phyloP scores from a whole-genome alignment of 2,888 invertebrate genomes.

The Caenorhabditis macrosperma region DNA sequence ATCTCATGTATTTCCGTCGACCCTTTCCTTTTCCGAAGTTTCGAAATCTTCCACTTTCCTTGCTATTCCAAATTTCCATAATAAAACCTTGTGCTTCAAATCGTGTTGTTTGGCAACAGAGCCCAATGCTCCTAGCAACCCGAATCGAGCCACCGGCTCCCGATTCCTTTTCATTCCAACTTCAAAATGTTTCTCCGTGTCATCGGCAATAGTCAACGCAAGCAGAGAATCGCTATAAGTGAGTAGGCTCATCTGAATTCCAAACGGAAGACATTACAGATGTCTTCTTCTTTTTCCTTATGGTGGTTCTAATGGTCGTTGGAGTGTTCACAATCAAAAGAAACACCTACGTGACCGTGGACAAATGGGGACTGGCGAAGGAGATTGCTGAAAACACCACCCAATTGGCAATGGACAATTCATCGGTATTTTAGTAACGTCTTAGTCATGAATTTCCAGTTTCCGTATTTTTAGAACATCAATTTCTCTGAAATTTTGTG shows the following conservation, averaged over 20 bases:
- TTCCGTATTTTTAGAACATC: conserved; percentile 9
- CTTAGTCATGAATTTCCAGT: neutral
- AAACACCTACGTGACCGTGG: conserved; percentile 1
- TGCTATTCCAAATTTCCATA: neutral
- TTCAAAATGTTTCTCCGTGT: conserved; percentile 40
- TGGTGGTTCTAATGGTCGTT: conserved; percentile 17
- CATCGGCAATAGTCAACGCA: conserved; percentile 31
- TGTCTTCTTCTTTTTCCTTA: conserved; percentile 23
- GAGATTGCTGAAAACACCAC: conserved; percentile 34
- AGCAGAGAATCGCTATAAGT: conserved; percentile 27
- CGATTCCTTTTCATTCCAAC: neutral
- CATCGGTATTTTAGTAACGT: neutral
- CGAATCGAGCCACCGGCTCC: neutral
- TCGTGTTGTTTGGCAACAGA: conserved; percentile 18
- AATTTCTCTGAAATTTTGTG: conserved; percentile 16
- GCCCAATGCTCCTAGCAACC: conserved; percentile 1
- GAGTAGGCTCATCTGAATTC: neutral
- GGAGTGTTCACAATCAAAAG: conserved; percentile 40
- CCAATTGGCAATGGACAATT: conserved; percentile 6
- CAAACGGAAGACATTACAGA: conserved; percentile 19
- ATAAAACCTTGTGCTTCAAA: conserved; percentile 41
- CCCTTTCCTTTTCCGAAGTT: conserved; percentile 4
- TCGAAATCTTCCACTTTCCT: neutral
- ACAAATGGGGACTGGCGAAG: conserved; percentile 24
- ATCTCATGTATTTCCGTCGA: neutral